phyloP scores from a whole-genome alignment of 2,113 vertebrate genomes.

The Trichechus manatus region DNA sequence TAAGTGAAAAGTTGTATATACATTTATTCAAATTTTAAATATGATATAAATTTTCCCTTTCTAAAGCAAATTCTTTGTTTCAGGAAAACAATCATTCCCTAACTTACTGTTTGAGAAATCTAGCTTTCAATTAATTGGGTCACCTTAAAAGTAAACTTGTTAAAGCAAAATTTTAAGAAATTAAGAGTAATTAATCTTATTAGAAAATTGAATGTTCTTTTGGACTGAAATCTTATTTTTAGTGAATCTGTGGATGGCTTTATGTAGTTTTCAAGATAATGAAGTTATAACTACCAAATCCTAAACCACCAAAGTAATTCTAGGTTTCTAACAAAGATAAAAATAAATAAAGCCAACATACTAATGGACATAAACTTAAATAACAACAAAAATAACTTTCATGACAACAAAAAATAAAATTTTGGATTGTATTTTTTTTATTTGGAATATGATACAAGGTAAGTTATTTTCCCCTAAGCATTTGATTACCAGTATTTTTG shows the following conservation, averaged over 20 bases:
- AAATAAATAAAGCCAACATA: background rate
- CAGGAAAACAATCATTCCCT: background rate
- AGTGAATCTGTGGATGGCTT: background rate
- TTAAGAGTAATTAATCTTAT: background rate
- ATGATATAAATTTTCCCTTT: background rate
- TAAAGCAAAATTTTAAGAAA: background rate
- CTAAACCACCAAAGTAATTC: background rate
- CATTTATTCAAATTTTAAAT: constrained; percentile 30
- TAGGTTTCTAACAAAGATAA: background rate
- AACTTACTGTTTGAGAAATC: background rate
- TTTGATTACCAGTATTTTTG: background rate
- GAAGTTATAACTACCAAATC: background rate
- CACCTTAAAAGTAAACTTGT: constrained; percentile 35
- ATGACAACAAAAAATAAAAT: background rate
- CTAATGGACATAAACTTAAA: background rate
- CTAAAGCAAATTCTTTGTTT: constrained; percentile 28
- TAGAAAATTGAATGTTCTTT: constrained; percentile 48
- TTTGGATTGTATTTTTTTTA: background rate
- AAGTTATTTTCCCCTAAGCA: background rate
- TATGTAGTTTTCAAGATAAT: constrained; percentile 25
- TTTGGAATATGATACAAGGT: background rate
- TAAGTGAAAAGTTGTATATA: constrained; percentile 11
- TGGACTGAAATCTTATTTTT: background rate
- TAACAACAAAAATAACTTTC: background rate
- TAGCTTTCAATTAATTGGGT: background rate